These are phyloP conservation scores for Apodemus agrarius DNA, from an alignment of 2,797 vertebrate species.

Conservation along the genomic window DNA sequence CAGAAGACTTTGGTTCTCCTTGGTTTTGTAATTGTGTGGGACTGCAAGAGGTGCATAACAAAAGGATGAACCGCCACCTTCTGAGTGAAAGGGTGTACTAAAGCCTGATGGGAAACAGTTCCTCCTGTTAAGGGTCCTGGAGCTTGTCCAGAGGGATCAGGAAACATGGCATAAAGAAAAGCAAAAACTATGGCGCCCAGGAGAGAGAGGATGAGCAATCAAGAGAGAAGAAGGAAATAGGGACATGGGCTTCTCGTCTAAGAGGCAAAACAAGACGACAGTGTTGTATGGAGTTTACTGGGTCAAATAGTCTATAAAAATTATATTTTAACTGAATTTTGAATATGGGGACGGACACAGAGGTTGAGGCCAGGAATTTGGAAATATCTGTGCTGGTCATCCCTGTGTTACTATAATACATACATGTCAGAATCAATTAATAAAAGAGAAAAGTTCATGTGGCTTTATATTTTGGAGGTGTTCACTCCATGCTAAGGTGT, in stretches of 20 bases:
- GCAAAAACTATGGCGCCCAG: not conserved
- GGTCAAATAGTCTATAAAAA: not conserved
- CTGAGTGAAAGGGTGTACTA: slow-evolving; percentile 28
- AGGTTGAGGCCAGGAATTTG: not conserved
- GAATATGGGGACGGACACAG: not conserved
- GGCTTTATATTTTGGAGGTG: not conserved
- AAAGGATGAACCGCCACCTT: not conserved
- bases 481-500: too few species aligned
- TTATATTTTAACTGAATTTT: slow-evolving; percentile 37
- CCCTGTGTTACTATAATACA: not conserved
- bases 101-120: not conserved
- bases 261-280: not conserved
- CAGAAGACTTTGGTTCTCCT: not conserved
- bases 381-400: not conserved
- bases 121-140: not conserved
- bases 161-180: not conserved
- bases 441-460: not conserved
- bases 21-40: not conserved
- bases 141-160: not conserved
- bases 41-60: not conserved
- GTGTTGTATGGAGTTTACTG: not conserved
- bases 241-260: not conserved
- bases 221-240: not conserved
- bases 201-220: not conserved
- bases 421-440: not conserved